Conservation (phyloP, 2,888 invertebrate species). For the Crossocerus cetratus region DNA sequence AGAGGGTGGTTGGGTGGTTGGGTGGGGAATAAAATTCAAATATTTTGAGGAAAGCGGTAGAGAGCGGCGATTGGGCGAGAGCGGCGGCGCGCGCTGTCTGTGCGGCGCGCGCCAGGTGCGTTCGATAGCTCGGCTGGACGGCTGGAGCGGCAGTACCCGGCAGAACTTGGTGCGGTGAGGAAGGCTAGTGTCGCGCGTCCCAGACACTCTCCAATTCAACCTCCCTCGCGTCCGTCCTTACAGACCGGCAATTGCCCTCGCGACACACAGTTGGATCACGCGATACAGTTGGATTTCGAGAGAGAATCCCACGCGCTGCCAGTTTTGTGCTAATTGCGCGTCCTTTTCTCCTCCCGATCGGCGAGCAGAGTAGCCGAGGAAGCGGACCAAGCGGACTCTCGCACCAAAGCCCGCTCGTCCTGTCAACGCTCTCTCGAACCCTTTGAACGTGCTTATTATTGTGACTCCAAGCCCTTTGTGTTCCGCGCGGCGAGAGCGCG, state of each 20-base stretch:
- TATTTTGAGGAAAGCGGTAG: conserved; percentile 10
- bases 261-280: not conserved
- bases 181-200: conserved; percentile 55
- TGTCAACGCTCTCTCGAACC: not conserved
- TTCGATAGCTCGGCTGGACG: conserved; percentile 72
- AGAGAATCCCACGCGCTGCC: not conserved
- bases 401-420: not conserved
- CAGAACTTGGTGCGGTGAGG: conserved; percentile 72
- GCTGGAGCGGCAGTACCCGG: conserved; percentile 72
- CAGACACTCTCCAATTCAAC: conserved; percentile 28
- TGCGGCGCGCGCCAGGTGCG: conserved; percentile 66
- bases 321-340: not conserved
- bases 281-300: not conserved
- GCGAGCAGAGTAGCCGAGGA: not conserved
- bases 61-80: conserved; percentile 43
- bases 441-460: conserved; percentile 42
- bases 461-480: conserved; percentile 57
- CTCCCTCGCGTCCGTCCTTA: conserved; percentile 30
- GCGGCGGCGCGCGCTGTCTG: conserved; percentile 55
- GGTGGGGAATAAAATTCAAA: too few species aligned
- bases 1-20: too few species aligned
- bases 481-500: conserved; percentile 46
- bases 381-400: too few species aligned
- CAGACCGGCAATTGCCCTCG: not conserved
- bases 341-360: not conserved